phyloP scores from a whole-genome alignment of 2,888 invertebrate genomes.

The Troides aeacus region DNA sequence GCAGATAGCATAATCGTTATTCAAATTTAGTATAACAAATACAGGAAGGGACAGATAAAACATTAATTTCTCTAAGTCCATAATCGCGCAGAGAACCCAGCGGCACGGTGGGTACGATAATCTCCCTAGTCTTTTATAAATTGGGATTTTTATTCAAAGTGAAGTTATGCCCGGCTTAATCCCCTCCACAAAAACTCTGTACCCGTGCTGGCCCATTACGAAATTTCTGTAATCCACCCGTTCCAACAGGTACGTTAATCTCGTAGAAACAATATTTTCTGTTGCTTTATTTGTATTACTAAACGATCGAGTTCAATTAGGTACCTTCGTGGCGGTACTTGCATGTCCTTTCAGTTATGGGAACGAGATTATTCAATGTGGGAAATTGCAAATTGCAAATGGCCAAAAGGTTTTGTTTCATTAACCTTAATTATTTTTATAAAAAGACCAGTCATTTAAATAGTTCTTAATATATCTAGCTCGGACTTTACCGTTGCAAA shows the following conservation, averaged over 20 bases:
- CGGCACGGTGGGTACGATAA: constrained; percentile 10
- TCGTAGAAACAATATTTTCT: constrained; percentile 42
- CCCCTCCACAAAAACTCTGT: constrained; percentile 22
- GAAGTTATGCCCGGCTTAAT: constrained; percentile 22
- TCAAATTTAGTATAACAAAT: no score
- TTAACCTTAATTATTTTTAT: no score
- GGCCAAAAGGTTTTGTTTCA: no score
- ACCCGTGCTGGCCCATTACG: constrained; percentile 9
- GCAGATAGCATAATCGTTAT: no score
- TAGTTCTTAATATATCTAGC: no score
- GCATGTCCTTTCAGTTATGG: constrained; percentile 12
- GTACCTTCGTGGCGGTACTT: constrained; percentile 36
- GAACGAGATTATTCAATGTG: background rate
- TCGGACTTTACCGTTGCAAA: no score
- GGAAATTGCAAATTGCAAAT: no score
- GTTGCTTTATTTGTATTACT: constrained; percentile 47
- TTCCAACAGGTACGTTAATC: constrained; percentile 33
- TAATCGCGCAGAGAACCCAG: constrained; percentile 6
- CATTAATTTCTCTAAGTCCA: constrained; percentile 7
- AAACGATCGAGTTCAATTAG: constrained; percentile 47
- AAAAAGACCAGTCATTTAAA: no score
- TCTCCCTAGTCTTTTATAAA: constrained; percentile 28
- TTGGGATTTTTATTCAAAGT: constrained; percentile 28
- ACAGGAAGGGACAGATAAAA: background rate
- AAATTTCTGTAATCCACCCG: constrained; percentile 28